Evolutionary conservation across 2,797 vertebrate genomes (phyloP).

Genomic region (Pagetopsis macropterus): DNA sequence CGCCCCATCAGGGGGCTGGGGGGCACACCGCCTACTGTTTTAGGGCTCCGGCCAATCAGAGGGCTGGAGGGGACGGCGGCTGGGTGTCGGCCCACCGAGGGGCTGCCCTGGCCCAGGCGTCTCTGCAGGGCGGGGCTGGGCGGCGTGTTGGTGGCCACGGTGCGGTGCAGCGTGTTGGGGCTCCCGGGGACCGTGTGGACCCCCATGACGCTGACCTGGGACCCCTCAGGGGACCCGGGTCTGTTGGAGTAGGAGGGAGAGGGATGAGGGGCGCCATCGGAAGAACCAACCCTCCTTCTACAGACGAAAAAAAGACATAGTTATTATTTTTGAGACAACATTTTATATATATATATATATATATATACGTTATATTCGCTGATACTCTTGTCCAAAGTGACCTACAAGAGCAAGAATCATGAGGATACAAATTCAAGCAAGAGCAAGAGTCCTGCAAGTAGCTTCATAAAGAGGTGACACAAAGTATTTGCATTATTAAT

Average conservation of each 20-base stretch:
- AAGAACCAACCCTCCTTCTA: conserved; percentile 81
- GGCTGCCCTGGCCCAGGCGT: conserved; percentile 84
- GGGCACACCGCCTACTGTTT: conserved; percentile 50
- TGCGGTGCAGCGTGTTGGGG: conserved; percentile 92
- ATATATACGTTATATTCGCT: too few relatives aligned
- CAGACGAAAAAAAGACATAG: conserved; percentile 6
- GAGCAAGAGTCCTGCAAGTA: too few relatives aligned
- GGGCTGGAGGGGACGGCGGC: conserved; percentile 69
- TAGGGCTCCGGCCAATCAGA: conserved; percentile 73
- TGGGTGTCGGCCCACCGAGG: conserved; percentile 65
- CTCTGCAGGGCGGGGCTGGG: conserved; percentile 91
- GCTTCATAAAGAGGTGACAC: too few relatives aligned
- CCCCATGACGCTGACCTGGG: conserved; percentile 84
- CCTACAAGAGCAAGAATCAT: too few relatives aligned
- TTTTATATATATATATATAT: background rate
- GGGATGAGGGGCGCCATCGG: conserved; percentile 72
- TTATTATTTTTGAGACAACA: background rate
- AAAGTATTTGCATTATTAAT: too few relatives aligned
- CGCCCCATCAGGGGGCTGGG: conserved; percentile 87
- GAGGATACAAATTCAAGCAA: too few relatives aligned
- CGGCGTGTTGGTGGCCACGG: conserved; percentile 95
- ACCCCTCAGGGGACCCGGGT: conserved; percentile 77
- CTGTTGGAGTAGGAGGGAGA: conserved; percentile 77
- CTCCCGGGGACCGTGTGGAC: conserved; percentile 86
- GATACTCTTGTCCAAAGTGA: too few relatives aligned